Base-by-base conservation (phyloP, 2,888 invertebrate genomes). In the Eurytoma californica region DNA sequence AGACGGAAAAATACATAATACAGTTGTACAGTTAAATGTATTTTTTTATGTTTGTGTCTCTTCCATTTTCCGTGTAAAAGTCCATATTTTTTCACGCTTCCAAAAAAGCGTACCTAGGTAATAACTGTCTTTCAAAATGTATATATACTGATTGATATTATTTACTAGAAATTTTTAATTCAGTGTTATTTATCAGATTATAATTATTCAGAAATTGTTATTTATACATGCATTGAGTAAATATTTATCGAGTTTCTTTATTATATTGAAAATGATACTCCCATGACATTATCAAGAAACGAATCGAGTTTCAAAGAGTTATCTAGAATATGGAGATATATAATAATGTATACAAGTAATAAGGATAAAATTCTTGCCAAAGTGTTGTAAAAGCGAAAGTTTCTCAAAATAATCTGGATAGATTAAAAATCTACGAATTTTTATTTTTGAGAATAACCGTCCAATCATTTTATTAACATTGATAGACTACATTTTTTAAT, bases 341-440 rank as follows among this genome's bases (percentile, higher is more conserved):
- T 51, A 9, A 47, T 55, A 24, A 74, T 55, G 61, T n/a, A n/a
- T 67, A 63, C 7, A 70, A 65, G 58, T 28, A 63, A 72, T 39
- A 51, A 66, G 28, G 30, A 66, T 24, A 18, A 73, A 65, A 77
- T 72, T 73, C 73, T 78, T 78, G 78, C 78, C 72, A 78, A 78
- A 73, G 63, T 68, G 1, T 49, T 68, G 55, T 68, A 61, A 66
- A 63, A 66, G 49, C 58, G 53, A 39, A 72, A 28, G 47, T 3
- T 57, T 68, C 9, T 72, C 63, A 55, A 68, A 72, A 9, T 28
- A 72, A 51, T 73, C 73, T 57, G 13, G 65, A 65, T 53, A 63
- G 65, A 72, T 66, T 63, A 79, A 72, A 68, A 55, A 68, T 58
- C 55, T 30, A 20, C 39, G 18, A 20, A 51, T 16, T 60, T 65